Evolutionary conservation across 2,797 vertebrate genomes (phyloP).

Genomic region (Sphenodon punctatus): DNA sequence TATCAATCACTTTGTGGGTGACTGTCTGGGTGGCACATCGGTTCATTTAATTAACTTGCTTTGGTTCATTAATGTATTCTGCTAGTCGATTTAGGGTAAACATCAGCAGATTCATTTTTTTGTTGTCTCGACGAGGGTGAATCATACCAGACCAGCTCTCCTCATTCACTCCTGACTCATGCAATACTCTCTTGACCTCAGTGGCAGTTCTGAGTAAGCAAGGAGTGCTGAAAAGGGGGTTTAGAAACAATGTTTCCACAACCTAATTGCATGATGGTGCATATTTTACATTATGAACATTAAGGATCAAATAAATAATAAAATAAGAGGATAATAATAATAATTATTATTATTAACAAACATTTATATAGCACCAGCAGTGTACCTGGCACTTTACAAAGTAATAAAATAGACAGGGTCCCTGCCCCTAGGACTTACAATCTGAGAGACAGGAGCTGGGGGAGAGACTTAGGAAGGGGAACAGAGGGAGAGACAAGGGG

Average conservation of each 20-base stretch:
- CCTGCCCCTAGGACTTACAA: no score
- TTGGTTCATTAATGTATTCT: background rate
- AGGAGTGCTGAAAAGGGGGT: background rate
- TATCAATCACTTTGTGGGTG: constrained; percentile 20
- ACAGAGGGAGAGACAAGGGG: no score
- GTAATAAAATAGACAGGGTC: no score
- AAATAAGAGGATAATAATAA: background rate
- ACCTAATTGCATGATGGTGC: background rate
- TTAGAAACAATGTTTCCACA: background rate
- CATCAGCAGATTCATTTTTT: background rate
- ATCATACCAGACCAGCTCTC: background rate
- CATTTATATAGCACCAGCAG: no score
- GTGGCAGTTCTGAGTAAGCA: background rate
- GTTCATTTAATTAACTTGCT: constrained; percentile 15
- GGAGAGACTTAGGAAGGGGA: no score
- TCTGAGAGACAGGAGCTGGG: no score
- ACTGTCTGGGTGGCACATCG: background rate
- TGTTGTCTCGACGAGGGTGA: constrained; percentile 4
- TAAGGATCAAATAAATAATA: background rate
- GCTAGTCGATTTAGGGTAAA: background rate
- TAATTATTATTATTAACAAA: background rate
- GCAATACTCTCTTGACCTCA: background rate
- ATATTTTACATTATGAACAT: background rate
- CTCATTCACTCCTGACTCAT: background rate
- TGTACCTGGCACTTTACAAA: no score